A percentile compares a stretch with the other conserved stretches of the same genome.
These are phyloP conservation scores for Vultur gryphus DNA, from an alignment of 2,797 vertebrate genomes.

Conservation along the genomic window DNA sequence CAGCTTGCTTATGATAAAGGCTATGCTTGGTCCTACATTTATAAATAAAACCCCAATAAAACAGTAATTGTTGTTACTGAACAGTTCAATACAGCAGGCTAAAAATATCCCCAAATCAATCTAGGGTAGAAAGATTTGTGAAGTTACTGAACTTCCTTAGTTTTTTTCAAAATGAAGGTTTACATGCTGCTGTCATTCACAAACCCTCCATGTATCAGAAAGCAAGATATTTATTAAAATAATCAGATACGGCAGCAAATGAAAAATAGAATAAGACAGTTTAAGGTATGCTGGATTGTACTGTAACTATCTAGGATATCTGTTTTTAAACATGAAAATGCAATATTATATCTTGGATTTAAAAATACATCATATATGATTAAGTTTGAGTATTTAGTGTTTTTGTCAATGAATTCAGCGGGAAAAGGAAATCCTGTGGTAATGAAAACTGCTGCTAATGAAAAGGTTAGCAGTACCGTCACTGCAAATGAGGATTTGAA, in stretches of 20 bases:
- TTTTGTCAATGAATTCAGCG: background rate
- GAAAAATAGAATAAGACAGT: background rate
- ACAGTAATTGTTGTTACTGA: background rate
- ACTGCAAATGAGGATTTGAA: background rate
- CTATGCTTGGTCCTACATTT: background rate
- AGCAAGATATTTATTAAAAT: background rate
- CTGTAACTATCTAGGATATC: background rate
- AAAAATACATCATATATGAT: background rate
- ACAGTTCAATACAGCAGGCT: background rate
- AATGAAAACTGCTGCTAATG: background rate
- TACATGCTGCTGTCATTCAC: background rate
- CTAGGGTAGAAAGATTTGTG: background rate
- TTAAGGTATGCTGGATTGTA: background rate
- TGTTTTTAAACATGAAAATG: background rate
- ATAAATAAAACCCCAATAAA: background rate
- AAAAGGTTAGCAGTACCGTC: background rate
- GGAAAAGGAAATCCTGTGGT: background rate
- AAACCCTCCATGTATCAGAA: background rate
- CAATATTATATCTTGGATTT: background rate
- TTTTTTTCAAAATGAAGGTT: background rate
- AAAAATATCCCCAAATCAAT: conserved; percentile 4
- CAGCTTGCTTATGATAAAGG: background rate
- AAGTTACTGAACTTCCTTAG: background rate
- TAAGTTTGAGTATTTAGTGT: background rate
- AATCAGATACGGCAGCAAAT: background rate